Evolutionary conservation across 2,888 invertebrate species (phyloP), one percentile per base, ranked within the genome.

Genomic region (Drosophila demipolita): DNA sequence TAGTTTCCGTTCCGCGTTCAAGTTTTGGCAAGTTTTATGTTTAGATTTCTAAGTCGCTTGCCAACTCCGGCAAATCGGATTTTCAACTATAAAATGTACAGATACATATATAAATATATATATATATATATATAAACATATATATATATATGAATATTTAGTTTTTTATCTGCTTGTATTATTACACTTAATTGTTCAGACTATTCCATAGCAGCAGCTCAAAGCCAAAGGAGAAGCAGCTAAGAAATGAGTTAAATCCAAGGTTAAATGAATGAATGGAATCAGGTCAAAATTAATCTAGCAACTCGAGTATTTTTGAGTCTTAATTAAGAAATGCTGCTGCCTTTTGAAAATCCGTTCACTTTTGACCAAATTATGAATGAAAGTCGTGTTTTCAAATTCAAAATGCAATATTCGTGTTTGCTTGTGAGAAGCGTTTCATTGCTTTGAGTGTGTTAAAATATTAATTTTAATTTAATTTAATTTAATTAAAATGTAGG

Each of bases 1-100:
- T 63, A 38, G 62, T 49, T 60, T 49, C 12, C 32, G 54, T 35
- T 23, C 17, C 65, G 23, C 62, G 23, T 49, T 61, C 38, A 58
- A 60, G 54, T 68, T 45, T 73, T 74, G 42, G 53, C 73, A 83
- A 86, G 86, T 89, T 88, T 83, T 73, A 78, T 83, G 85, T 79
- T 86, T 86, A 86, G 86, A 89, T 86, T 89, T 87, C 86, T 87
- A 87, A 86, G 87, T 82, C 73, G 67, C 60, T 63, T 61, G 66
- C 61, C 60, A 66, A 63, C 70, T 62, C 66, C 77, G 69, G 69
- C 80, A 82, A 23, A 20, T 82, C 82, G 82, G 78, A 89, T 87
- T 91, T 91, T 78, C 78, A 91, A 91, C 91, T 91, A 91, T 91
- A 89, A 91, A 90, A 89, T 89, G 89, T 49, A 49, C 26, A 49